Evolutionary conservation across 2,113 vertebrate species (phyloP).

Genomic region (Serilophus lunatus): DNA sequence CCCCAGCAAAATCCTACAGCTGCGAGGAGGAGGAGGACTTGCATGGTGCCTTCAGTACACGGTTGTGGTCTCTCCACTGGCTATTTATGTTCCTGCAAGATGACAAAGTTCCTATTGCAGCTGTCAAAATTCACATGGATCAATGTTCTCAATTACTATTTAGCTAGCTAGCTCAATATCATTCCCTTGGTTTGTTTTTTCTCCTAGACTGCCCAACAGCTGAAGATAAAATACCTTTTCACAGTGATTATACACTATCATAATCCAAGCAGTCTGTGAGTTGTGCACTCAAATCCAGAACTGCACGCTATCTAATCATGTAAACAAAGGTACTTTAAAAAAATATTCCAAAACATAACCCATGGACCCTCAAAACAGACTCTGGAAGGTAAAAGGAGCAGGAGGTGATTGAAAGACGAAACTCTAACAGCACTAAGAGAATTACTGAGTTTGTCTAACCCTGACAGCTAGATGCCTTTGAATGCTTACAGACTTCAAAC

Average conservation of each 20-base stretch:
- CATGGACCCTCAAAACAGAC: neutral
- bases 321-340: neutral
- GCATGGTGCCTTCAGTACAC: slow-evolving; percentile 71
- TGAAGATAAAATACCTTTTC: slow-evolving; percentile 39
- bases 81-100: slow-evolving; percentile 57
- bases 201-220: neutral
- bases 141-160: neutral
- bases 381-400: neutral
- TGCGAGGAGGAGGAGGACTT: slow-evolving; percentile 69
- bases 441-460: neutral
- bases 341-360: neutral
- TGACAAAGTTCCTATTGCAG: neutral
- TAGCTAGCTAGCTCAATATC: neutral
- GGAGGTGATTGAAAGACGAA: neutral
- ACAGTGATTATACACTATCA: neutral
- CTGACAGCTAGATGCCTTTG: neutral
- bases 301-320: fast-evolving
- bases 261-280: neutral
- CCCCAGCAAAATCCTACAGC: slow-evolving; percentile 68
- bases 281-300: neutral
- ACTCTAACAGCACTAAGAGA: neutral
- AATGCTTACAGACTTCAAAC: neutral
- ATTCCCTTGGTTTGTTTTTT: neutral
- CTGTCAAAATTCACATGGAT: slow-evolving; percentile 8
- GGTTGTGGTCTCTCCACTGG: neutral